Evolutionary conservation across 2,113 vertebrate genomes (phyloP), one percentile per base, ranked within the genome.

Genomic region (Phaetusa simplex): DNA sequence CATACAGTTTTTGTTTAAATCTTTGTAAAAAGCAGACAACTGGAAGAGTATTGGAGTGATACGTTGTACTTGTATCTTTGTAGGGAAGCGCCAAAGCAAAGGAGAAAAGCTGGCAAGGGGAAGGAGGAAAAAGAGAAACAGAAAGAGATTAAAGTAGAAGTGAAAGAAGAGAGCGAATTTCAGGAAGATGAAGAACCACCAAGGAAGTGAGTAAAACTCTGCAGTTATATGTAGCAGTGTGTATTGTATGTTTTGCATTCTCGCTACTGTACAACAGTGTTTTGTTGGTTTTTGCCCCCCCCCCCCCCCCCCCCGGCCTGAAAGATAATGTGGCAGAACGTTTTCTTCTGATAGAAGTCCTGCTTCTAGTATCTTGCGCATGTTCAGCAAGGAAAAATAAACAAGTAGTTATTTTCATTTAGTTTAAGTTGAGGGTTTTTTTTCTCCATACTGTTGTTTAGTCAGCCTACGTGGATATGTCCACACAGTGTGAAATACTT

Each of bases 131-230:
- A 98, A 85, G 98, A 98, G 83, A 98, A 98, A 89, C 96, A 97
- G 94, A 98, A 98, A 49, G 98, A 98, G 83, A 98, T 98, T 93
- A 98, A 98, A 97, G 98, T 98, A 69, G 98, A 99, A 88, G 99
- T 99, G 66, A 99, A 99, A 98, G 98, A 98, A 94, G 99, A 99
- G 94, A 98, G 98, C 62, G 99, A 99, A 94, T 96, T 98, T 81
- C 98, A 92, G 77, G 99, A 99, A 65, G 99, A 98, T 72, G 98
- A 98, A 4, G 99, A 99, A n/a, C 98, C 98, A 30, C 99, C 99
- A 43, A 99, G 99, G 95, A 99, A 99, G 99, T 99, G 94, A 99
- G 99, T 98, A 82, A 74, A 59, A 24, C 86, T 95, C 73, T 82
- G 58, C 36, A 66, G 23, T 58, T 69, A 16, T 9, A 6, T 24